Percentiles rank a stretch among this genome's conserved stretches.
phyloP scores from a whole-genome alignment of 1,140 invertebrate species.

The Alviniconcha marisindica region DNA sequence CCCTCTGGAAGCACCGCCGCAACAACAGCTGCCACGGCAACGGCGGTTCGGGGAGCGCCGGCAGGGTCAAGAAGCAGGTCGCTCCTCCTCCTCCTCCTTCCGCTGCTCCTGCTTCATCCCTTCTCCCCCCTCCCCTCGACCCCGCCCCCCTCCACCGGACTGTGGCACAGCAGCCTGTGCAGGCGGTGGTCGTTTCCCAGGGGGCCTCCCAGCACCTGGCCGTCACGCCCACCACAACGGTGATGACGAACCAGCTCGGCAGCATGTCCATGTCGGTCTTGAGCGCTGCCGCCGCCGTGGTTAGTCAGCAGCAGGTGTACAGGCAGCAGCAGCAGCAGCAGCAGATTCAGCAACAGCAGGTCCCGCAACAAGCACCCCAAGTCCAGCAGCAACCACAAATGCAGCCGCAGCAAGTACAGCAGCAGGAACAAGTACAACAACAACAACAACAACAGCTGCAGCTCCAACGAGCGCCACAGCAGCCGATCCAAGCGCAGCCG shows the following conservation, averaged over 20 bases:
- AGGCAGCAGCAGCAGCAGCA: background rate
- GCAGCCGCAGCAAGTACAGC: background rate
- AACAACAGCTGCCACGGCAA: conserved; percentile 23
- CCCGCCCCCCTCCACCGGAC: background rate
- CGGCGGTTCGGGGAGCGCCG: background rate
- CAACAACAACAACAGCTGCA: background rate
- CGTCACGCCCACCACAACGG: no score
- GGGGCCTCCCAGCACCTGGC: background rate
- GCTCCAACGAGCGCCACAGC: background rate
- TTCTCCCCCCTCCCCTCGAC: no score
- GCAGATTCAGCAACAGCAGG: no score
- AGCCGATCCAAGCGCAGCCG: background rate
- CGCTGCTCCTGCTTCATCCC: background rate
- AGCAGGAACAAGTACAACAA: background rate
- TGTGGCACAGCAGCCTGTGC: background rate
- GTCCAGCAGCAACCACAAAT: background rate
- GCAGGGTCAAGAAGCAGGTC: background rate
- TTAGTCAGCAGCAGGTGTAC: conserved; percentile 17
- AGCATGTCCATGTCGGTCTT: no score
- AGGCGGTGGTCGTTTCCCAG: background rate
- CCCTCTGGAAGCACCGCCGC: conserved; percentile 23
- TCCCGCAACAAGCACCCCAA: background rate
- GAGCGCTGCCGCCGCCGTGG: no score
- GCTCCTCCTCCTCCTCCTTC: background rate
- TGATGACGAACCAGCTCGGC: no score